These are phyloP conservation scores for Halcyon chelicuti DNA, from an alignment of 2,797 vertebrate genomes.

Conservation along the genomic window DNA sequence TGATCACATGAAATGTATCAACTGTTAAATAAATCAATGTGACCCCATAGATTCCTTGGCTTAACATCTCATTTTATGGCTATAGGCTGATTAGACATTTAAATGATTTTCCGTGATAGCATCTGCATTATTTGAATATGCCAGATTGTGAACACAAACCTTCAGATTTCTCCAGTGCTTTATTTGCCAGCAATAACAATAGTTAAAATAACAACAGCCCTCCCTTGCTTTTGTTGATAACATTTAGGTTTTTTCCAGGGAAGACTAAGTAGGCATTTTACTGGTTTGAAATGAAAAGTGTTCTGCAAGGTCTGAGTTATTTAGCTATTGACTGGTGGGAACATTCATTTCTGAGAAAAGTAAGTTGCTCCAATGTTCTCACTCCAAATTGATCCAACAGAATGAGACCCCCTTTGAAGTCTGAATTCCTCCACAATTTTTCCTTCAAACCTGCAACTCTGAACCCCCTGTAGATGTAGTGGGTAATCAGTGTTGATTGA, in stretches of 20 bases:
- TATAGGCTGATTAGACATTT: slow-evolving; percentile 29
- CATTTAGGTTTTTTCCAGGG: slow-evolving; percentile 10
- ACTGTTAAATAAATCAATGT: slow-evolving; percentile 46
- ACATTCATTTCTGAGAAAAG: slow-evolving; percentile 14
- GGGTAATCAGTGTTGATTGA: slow-evolving; percentile 38
- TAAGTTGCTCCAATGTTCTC: neutral
- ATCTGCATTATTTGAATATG: slow-evolving; percentile 32
- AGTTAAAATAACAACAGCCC: slow-evolving; percentile 12
- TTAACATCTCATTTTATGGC: slow-evolving; percentile 36
- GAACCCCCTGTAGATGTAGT: neutral
- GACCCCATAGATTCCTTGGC: slow-evolving; percentile 19
- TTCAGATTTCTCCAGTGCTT: slow-evolving; percentile 28
- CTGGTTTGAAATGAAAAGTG: slow-evolving; percentile 1
- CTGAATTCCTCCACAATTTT: slow-evolving; percentile 39
- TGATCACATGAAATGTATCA: slow-evolving; percentile 37
- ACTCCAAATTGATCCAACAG: slow-evolving; percentile 39
- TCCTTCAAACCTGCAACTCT: slow-evolving; percentile 13
- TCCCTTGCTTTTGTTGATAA: neutral
- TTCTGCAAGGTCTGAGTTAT: neutral
- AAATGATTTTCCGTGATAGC: neutral
- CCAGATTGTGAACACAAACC: slow-evolving; percentile 8
- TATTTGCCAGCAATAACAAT: slow-evolving; percentile 9
- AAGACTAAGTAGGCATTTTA: slow-evolving; percentile 17
- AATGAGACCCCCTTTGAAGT: slow-evolving; percentile 40
- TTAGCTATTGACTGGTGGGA: slow-evolving; percentile 22